Evolutionary conservation across 2,888 invertebrate species (phyloP).

Genomic region (Masnerella sp.): DNA sequence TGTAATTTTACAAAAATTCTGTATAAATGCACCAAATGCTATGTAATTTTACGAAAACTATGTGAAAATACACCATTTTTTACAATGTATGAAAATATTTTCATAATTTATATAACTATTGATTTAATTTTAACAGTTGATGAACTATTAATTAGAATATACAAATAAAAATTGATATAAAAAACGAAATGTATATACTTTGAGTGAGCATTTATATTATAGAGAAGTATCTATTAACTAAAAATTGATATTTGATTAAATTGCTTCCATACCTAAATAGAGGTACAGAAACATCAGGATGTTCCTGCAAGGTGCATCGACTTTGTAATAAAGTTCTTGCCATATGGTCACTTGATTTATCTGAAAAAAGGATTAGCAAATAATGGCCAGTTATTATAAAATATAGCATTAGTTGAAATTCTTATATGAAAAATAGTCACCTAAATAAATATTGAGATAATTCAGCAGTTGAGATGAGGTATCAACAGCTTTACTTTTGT

Average conservation of each 20-base stretch:
- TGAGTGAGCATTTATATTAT: too few relatives aligned
- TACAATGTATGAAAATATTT: too few relatives aligned
- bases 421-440: constrained; percentile 60
- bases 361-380: constrained; percentile 1
- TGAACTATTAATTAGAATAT: too few relatives aligned
- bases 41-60: too few relatives aligned
- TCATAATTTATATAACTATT: too few relatives aligned
- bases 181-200: too few relatives aligned
- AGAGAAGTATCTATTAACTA: too few relatives aligned
- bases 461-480: constrained; percentile 67
- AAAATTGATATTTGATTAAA: background rate
- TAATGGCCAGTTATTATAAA: background rate
- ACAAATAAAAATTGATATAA: too few relatives aligned
- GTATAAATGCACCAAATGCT: too few relatives aligned
- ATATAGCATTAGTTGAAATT: background rate
- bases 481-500: constrained; percentile 60
- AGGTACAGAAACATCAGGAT: constrained; percentile 67
- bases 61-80: too few relatives aligned
- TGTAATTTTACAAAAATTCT: too few relatives aligned
- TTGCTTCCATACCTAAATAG: constrained; percentile 67
- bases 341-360: constrained; percentile 73
- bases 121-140: too few relatives aligned
- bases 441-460: constrained; percentile 70
- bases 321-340: constrained; percentile 70
- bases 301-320: constrained; percentile 65